Evolutionary conservation across 2,888 invertebrate genomes (phyloP), one percentile per base, ranked within the genome.

Genomic region (Crematogaster levior): DNA sequence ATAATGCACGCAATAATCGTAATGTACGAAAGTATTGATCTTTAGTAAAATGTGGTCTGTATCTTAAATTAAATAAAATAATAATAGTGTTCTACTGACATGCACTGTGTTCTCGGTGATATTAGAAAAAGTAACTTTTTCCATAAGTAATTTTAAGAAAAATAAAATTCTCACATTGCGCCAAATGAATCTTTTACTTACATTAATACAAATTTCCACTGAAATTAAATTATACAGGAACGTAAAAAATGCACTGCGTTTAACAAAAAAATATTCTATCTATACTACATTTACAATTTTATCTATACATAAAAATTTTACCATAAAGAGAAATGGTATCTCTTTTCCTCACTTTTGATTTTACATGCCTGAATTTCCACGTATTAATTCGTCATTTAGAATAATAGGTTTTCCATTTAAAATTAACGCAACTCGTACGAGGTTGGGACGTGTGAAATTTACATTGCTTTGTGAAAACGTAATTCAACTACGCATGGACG

Each of bases 401-500:
- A 24, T 53, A 75, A 79, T 43, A 34, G 24, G 30, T 56, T 56
- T 63, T 34, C 12, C 12, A 24, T 79, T n/a, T 24, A 68, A 79
- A 56, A 43, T 34, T 58, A 43, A 56, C 43, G 46, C 18, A 3
- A 0, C 18, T 43, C 63, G 24, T 40, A 5, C 7, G 43, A n/a
- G 27, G 7, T 10, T 10, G 34, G 30, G 3, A 30, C 10, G 43
- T 46, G 37, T 7, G 65, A 65, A 75, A 65, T 66, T 51, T 53
- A 65, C 58, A 27, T 40, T 40, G 27, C 51, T 40, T 51, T 53
- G 37, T 27, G 34, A 68, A 68, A 68, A 79, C 34, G 21, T 68
- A 68, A 79, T 68, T 79, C 77, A 68, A 79, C 77, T 77, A 77
- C 77, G 75, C 75, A 56, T 51, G 56, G 68, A 34, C 43, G 70